phyloP scores from a whole-genome alignment of 2,113 vertebrate species.

The Nothoprocta perdicaria region DNA sequence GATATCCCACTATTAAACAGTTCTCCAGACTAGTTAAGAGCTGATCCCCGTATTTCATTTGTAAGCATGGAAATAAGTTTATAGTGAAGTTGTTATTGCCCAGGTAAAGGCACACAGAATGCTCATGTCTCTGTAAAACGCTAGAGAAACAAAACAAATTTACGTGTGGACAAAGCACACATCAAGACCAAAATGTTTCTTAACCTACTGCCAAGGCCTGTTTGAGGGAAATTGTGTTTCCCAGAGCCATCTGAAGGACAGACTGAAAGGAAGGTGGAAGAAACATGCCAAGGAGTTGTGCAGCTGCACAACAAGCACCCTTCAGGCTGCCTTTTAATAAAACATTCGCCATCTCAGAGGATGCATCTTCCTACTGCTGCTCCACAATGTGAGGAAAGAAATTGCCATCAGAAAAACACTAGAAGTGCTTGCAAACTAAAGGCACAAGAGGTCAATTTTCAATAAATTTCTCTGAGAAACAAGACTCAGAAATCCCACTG shows the following conservation, averaged over 20 bases:
- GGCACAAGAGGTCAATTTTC: background rate
- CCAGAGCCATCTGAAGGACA: background rate
- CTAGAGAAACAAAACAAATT: background rate
- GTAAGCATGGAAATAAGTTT: background rate
- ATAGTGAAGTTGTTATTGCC: background rate
- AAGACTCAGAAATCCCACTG: background rate
- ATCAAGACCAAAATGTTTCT: background rate
- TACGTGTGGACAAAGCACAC: background rate
- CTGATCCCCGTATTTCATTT: background rate
- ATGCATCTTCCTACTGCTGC: background rate
- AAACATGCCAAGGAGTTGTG: background rate
- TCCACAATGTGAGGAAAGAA: background rate
- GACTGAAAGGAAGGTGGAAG: background rate
- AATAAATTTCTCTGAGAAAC: background rate
- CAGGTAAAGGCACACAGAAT: background rate
- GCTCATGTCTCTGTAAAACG: background rate
- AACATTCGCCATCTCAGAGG: background rate
- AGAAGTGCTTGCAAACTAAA: background rate
- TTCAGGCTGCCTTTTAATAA: background rate
- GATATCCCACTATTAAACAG: background rate
- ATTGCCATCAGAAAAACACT: background rate
- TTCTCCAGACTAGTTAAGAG: background rate
- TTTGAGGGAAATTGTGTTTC: background rate
- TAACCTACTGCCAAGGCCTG: background rate
- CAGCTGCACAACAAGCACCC: background rate